Evolutionary conservation across 1,140 invertebrate genomes (phyloP), one percentile per base, ranked within the genome.

Genomic region (Planococcus citri): DNA sequence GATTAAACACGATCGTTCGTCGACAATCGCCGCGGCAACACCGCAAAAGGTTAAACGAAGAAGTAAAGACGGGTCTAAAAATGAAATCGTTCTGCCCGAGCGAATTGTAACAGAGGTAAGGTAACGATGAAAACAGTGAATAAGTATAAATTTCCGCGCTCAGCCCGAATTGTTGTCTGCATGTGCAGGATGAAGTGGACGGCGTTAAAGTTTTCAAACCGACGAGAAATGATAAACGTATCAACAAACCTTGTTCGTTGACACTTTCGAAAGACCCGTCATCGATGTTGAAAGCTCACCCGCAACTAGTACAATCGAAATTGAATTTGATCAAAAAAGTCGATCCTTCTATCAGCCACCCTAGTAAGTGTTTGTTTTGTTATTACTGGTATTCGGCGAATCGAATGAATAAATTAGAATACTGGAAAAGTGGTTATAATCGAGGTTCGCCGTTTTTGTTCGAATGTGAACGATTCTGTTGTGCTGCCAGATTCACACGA

Each of bases 161-260:
- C n/a, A n/a, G n/a, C n/a, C n/a, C n/a, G n/a, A n/a, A n/a, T n/a
- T n/a, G n/a, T n/a, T n/a, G n/a, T n/a, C n/a, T n/a, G n/a, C n/a
- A n/a, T n/a, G n/a, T 64, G 12, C 25, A 64, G 60, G 60, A 64
- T 17, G 60, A 64, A 25, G 60, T 64, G 10, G 22, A 64, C 22
- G 60, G 60, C 21, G 60, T 64, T 10, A 64, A 64, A 20, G 60
- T 64, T 9, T 64, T 64, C 25, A 64, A 64, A 25, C 60, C 60
- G 6, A 64, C 60, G 9, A 22, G 60, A 24, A 64, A 64, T 64
- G 60, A 64, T 64, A 64, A 64, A 20, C 9, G 20, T 4, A 17
- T 17, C 8, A 17, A 24, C 3, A 24, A 27, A 24, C 60, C 22
- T 10, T 8, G 4, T 33, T 12, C 29, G 12, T 58, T 22, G n/a